Conservation (phyloP, 2,797 vertebrate genomes). For the Catamblyrhynchus diadema region DNA sequence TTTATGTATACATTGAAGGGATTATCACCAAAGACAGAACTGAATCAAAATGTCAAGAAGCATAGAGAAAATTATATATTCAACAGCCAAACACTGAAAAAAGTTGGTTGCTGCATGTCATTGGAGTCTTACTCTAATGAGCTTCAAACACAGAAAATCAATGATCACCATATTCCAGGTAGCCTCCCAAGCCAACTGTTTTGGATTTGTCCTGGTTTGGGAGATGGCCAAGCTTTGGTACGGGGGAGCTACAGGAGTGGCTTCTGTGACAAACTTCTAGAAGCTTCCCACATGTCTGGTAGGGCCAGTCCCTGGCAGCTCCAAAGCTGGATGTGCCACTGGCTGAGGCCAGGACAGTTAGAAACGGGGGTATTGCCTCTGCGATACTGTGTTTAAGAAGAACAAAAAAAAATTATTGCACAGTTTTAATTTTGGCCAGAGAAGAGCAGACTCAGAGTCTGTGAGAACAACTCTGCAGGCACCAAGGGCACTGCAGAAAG, state of each 20-base stretch:
- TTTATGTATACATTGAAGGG: neutral
- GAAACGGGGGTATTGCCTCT: neutral
- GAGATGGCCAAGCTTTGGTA: neutral
- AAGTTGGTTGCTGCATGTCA: neutral
- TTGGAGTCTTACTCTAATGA: neutral
- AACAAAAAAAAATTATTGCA: too few relatives aligned
- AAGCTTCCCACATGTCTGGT: neutral
- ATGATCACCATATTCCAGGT: neutral
- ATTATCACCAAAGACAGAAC: neutral
- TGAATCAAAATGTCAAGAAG: neutral
- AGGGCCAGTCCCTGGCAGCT: neutral
- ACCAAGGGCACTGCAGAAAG: neutral
- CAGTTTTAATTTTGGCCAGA: neutral
- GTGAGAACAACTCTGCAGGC: neutral
- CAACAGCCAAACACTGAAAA: neutral
- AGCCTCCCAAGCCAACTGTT: neutral
- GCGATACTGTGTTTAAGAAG: accelerated
- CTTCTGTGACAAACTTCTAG: neutral
- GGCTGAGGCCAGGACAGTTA: accelerated
- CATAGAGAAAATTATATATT: neutral
- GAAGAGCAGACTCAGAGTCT: neutral
- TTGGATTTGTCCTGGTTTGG: neutral
- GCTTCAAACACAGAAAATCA: neutral
- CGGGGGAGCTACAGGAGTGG: accelerated
- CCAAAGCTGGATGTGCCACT: neutral